Base-by-base conservation (phyloP, 2,113 vertebrate species). In the Gambusia holbrooki region DNA sequence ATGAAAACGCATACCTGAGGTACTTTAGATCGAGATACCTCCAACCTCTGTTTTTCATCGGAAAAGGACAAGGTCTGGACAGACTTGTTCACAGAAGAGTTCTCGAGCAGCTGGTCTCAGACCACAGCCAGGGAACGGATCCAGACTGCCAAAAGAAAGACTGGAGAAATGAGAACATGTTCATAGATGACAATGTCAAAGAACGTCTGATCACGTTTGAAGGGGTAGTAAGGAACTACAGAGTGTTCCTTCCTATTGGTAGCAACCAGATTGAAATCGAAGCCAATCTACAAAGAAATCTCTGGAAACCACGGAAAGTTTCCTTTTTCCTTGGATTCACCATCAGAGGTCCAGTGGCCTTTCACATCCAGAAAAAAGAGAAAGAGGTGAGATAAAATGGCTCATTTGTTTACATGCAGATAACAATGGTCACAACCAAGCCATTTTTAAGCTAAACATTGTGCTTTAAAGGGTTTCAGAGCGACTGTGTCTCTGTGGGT, bases 21-120 rank as follows among this genome's bases (percentile, higher is more conserved):
- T n/a, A 73, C 9, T 61, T 80, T 69, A n/a, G 1, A 0, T 70
- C 77, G 10, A 77, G 83, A 69, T 61, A 67, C 77, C 83, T 85
- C 3, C 28, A 13, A 0, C 83, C 86, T n/a, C 9, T 85, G 30
- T 74, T 82, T 69, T 87, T 75, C 35, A 54, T 87, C 7, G 76
- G 80, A 27, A 68, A 65, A 5, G 77, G 71, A 25, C 22, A 40
- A 30, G 48, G 8, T 15, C 7, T 80, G 25, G 62, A 10, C 11
- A 80, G 68, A 69, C 11, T 81, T 30, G 63, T 84, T 48, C 81
- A 76, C 61, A 69, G 64, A 37, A 22, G 13, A 0, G 37, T 45
- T 17, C 37, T 86, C 0, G 63, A 81, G 0, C 63, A 64, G n/a
- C 17, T 63, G 58, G 64, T 35, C 33, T 35, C 10, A 30, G 29